A percentile compares a stretch with the other conserved stretches of the same genome.
phyloP scores from a whole-genome alignment of 53 echinoderm and acorn worm genomes.

The Zoroaster sp. region DNA sequence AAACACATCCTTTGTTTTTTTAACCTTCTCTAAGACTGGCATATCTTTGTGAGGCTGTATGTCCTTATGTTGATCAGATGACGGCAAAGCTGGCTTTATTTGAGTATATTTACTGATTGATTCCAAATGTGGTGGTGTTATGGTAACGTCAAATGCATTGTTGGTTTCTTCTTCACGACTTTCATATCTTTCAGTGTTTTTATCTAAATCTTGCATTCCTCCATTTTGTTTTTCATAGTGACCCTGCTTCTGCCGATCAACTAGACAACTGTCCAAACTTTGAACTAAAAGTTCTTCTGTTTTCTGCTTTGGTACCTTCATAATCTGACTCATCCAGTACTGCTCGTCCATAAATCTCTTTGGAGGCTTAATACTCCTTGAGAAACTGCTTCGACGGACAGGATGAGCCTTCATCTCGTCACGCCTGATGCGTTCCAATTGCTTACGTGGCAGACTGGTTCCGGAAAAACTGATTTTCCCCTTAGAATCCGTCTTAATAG shows the following conservation, averaged over 20 bases:
- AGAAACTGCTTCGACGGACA: constrained; percentile 16
- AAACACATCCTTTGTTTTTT: not conserved
- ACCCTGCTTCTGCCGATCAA: not conserved
- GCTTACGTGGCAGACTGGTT: constrained; percentile 15
- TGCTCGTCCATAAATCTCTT: constrained; percentile 46
- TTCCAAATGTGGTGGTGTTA: not conserved
- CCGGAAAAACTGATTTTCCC: constrained; percentile 11
- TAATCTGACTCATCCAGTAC: not conserved
- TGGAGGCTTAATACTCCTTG: constrained; percentile 33
- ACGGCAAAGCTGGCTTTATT: not conserved
- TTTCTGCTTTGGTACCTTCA: constrained; percentile 4
- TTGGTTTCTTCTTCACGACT: not conserved
- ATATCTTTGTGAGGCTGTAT: not conserved
- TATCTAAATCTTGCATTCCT: not conserved
- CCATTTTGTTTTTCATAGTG: not conserved
- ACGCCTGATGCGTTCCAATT: not conserved
- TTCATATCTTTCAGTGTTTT: too few species aligned
- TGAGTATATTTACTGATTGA: not conserved
- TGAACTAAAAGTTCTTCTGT: not conserved
- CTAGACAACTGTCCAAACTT: not conserved
- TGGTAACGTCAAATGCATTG: not conserved
- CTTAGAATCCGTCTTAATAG: constrained; percentile 3
- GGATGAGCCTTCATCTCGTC: constrained; percentile 18
- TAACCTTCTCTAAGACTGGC: constrained; percentile 26
- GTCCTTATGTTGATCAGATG: not conserved